These are phyloP conservation scores for Globodera rostochiensis DNA, from an alignment of 1,140 invertebrate genomes.

Conservation along the genomic window DNA sequence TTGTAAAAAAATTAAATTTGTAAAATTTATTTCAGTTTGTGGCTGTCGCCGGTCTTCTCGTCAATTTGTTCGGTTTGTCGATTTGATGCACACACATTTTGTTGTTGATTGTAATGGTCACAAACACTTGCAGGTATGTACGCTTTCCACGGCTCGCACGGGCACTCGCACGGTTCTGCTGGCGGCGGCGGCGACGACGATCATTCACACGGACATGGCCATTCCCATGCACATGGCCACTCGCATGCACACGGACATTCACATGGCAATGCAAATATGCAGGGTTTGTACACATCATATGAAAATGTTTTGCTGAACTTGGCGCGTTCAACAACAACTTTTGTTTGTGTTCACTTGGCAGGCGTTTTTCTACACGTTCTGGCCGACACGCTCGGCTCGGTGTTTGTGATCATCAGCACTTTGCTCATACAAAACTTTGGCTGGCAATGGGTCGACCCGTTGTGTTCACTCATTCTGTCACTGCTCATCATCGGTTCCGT, in stretches of 20 bases:
- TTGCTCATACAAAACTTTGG: constrained; percentile 72
- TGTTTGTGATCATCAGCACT: constrained; percentile 73
- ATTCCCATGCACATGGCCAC: constrained; percentile 69
- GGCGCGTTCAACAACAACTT: constrained; percentile 27
- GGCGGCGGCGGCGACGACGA: constrained; percentile 56
- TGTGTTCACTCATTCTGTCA: constrained; percentile 74
- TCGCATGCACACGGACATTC: constrained; percentile 61
- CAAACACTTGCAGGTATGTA: constrained; percentile 66
- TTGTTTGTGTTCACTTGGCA: constrained; percentile 59
- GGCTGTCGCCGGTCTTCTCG: constrained; percentile 70
- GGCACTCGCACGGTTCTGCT: constrained; percentile 57
- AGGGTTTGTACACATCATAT: constrained; percentile 66
- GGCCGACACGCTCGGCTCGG: constrained; percentile 73
- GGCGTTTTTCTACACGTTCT: constrained; percentile 74
- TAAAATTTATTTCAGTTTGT: constrained; percentile 67
- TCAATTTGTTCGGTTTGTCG: constrained; percentile 69
- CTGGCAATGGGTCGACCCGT: constrained; percentile 72
- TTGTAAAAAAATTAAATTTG: too few species aligned
- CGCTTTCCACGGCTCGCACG: constrained; percentile 68
- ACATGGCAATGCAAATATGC: constrained; percentile 72
- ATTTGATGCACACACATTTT: neutral
- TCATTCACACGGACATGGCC: constrained; percentile 66
- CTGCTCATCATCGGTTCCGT: constrained; percentile 71
- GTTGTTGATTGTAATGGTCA: neutral
- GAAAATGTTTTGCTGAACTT: neutral